Conservation (phyloP, 1,140 invertebrate species). For the Drosophila kohkoa region DNA sequence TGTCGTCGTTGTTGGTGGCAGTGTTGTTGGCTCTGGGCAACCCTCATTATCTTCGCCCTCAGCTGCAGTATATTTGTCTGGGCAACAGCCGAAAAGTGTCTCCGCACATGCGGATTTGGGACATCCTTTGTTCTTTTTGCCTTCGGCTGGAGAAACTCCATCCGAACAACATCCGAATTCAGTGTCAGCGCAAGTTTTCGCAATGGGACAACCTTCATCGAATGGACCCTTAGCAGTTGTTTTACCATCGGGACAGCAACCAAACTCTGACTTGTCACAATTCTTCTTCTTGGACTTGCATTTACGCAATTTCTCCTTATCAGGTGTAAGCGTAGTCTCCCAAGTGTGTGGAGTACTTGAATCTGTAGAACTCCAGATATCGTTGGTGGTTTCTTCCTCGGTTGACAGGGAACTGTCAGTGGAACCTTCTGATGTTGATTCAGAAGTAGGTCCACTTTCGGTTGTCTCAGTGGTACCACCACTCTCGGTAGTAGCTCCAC, state of each 20-base stretch:
- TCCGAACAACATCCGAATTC: slow-evolving; percentile 96
- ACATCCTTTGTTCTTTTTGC: slow-evolving; percentile 91
- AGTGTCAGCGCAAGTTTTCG: slow-evolving; percentile 92
- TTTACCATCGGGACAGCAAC: slow-evolving; percentile 95
- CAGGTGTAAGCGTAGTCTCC: slow-evolving; percentile 85
- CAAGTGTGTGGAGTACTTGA: slow-evolving; percentile 85
- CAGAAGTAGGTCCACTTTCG: slow-evolving; percentile 38
- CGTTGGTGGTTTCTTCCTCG: slow-evolving; percentile 66
- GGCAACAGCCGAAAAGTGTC: slow-evolving; percentile 94
- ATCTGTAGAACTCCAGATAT: slow-evolving; percentile 84
- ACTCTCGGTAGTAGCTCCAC: slow-evolving; percentile 14
- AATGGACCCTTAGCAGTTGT: slow-evolving; percentile 94
- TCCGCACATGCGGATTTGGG: slow-evolving; percentile 90
- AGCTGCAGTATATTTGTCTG: slow-evolving; percentile 91
- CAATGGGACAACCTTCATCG: slow-evolving; percentile 90
- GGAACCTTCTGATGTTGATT: slow-evolving; percentile 50
- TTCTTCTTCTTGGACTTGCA: slow-evolving; percentile 87
- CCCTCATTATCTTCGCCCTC: slow-evolving; percentile 93
- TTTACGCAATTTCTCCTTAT: slow-evolving; percentile 85
- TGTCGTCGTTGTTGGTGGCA: slow-evolving; percentile 76
- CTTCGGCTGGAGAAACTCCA: slow-evolving; percentile 92
- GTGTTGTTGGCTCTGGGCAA: slow-evolving; percentile 89
- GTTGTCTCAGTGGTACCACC: slow-evolving; percentile 41
- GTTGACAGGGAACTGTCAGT: slow-evolving; percentile 63
- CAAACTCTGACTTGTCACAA: slow-evolving; percentile 91